Base-by-base conservation (phyloP, 2,797 vertebrate genomes). In the Petrocephalus schoutedeni region DNA sequence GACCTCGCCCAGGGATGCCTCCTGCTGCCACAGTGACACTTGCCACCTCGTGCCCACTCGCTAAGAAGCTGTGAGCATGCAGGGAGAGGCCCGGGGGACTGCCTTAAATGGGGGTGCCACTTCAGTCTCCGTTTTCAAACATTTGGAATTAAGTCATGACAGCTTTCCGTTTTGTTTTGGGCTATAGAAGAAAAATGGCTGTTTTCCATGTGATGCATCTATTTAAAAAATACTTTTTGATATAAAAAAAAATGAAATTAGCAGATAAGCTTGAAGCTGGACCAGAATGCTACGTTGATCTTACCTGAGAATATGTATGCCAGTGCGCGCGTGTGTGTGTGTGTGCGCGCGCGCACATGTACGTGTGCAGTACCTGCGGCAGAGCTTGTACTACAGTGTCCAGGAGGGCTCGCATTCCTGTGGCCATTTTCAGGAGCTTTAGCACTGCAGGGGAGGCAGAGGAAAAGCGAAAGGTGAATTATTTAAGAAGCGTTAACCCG, bases 321-420 rank as follows among this genome's bases (percentile, higher is more conserved):
- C 1, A 14, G 32, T 41, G 28, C 2, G 58, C 1, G 53, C 12
- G 53, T 7, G 12, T 54, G 61, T 12, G 9, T n/a, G 71, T 45
- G 71, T n/a, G 71, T 14, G 36, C 8, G 36, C 45, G 41, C 9
- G 41, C 9, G 74, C 7, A 14, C n/a, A 41, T 51, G n/a, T 56
- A 53, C 32, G 28, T 85, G 23, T 4, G 49, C 21, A 4, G 86
- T 94, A 99, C 98, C 98, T 99, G 98, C 88, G 98, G 98, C 90
- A 99, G 94, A 86, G 98, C 98, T 94, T 99, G 98, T 88, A 99
- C 98, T 87, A 99, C 98, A 0, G 98, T 99, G 93, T 99, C 98
- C 96, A 99, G 92, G 89, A 99, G 95, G 0, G 98, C 98, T 94
- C 98, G 94, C 98, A 99, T 99, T 32, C 98, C 98, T 0, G 97